Evolutionary conservation across 2,888 invertebrate genomes (phyloP).

Genomic region (Megalurothrips usitatus): DNA sequence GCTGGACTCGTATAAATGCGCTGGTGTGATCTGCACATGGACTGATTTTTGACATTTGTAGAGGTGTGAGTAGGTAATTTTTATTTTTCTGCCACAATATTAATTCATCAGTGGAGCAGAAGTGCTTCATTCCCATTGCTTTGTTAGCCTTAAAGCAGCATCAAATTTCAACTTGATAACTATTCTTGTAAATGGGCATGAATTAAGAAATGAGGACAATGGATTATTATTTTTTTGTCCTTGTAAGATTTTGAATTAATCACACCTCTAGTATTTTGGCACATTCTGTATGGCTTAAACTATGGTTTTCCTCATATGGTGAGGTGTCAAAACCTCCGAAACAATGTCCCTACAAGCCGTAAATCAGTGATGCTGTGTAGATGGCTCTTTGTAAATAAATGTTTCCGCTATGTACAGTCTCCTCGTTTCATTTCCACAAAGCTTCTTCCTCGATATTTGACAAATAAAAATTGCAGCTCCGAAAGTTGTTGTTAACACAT

Average conservation of each 20-base stretch:
- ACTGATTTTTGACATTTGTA: not conserved
- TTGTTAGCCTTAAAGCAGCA: too few relatives aligned
- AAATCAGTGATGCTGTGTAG: not conserved
- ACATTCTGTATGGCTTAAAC: not conserved
- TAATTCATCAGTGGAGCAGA: not conserved
- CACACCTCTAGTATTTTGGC: not conserved
- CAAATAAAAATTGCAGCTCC: too few relatives aligned
- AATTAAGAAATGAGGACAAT: too few relatives aligned
- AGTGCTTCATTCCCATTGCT: not conserved
- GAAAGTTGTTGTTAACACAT: too few relatives aligned
- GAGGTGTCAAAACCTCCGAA: not conserved
- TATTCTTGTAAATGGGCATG: too few relatives aligned
- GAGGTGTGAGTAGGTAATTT: not conserved
- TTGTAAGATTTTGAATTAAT: not conserved
- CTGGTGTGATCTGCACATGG: slow-evolving; percentile 10
- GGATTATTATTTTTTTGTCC: not conserved
- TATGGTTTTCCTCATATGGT: not conserved
- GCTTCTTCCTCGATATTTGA: too few relatives aligned
- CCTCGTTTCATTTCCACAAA: too few relatives aligned
- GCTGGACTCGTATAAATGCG: slow-evolving; percentile 1
- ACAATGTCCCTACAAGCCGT: not conserved
- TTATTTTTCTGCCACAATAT: not conserved
- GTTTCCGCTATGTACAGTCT: not conserved
- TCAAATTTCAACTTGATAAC: too few relatives aligned
- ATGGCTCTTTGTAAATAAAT: not conserved